Conservation (phyloP, 2,888 invertebrate genomes). For the Teinopalpus imperialis region DNA sequence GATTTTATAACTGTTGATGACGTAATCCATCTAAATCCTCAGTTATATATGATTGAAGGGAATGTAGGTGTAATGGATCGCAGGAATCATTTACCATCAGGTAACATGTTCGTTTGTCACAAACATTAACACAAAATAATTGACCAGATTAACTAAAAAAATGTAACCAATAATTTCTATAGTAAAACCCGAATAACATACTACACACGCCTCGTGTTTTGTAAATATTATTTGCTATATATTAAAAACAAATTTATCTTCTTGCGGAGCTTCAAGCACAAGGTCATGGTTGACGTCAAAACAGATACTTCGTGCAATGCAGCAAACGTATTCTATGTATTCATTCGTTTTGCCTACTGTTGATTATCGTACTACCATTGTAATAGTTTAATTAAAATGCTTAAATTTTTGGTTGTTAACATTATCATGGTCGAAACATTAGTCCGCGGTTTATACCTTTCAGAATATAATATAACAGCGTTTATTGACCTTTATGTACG, state of each 20-base stretch:
- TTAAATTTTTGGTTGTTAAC: not conserved
- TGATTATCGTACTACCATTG: conserved; percentile 19
- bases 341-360: conserved; percentile 29
- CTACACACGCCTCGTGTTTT: not conserved
- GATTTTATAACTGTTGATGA: too few species aligned
- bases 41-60: too few species aligned
- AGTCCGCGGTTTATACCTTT: too few species aligned
- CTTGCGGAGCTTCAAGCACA: conserved; percentile 47
- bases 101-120: too few species aligned
- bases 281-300: conserved; percentile 58
- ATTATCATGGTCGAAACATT: too few species aligned
- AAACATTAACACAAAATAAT: too few species aligned
- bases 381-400: conserved; percentile 6
- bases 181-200: not conserved
- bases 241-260: conserved; percentile 33
- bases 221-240: conserved; percentile 16
- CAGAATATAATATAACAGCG: not conserved
- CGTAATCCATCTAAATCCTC: too few species aligned
- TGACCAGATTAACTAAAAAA: too few species aligned
- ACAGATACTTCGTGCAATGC: conserved; percentile 40
- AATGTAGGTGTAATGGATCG: too few species aligned
- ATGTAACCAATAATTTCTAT: too few species aligned
- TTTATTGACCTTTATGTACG: not conserved
- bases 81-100: too few species aligned
- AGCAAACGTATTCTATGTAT: conserved; percentile 28